Base-by-base conservation (phyloP, 2,797 vertebrate species). In the Oceanodroma leucorhoa region DNA sequence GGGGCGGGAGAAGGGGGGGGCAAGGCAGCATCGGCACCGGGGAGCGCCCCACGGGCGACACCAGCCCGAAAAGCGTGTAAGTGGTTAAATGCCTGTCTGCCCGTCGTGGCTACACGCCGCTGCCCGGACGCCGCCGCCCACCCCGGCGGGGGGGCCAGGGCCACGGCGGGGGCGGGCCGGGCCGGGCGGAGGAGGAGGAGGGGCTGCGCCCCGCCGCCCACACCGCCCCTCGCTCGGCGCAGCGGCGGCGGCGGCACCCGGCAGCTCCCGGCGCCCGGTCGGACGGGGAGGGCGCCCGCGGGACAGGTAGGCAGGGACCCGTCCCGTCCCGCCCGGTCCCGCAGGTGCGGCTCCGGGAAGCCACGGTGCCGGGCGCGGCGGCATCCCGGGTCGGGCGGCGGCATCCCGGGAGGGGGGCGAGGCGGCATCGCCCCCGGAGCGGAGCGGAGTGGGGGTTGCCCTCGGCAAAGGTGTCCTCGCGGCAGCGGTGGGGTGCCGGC, bases 11-110 rank as follows among this genome's bases (percentile, higher is more conserved):
- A 10, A 45, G 6, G 10, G 30, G 3, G 0, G 0, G 1, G 43
- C 9, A 7, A 8, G 0, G 0, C 4, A 5, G 1, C 0, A 0
- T 0, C 9, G 1, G 0, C 17, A 0, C 5, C 0, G 0, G 14
- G 11, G 0, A 9, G 5, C 2, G 2, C 19, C 6, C 16, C 19
- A 2, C 3, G 5, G 13, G 3, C 5, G 0, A 21, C 2, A 11
- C 1, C 7, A 26, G 2, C 22, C 51, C 3, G 1, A 6, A 5
- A 2, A 23, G 12, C 5, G 6, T 8, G 2, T 6, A 64, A 83
- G 32, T 0, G 24, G 46, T 71, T 38, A 53, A n/a, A 13, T 2
- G 23, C 3, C 45, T 1, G 22, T 9, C 54, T 2, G 30, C 14
- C 43, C 23, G 12, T 4, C 22, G 18, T 14, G 19, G 18, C n/a